These are phyloP conservation scores for Esperia sulphurella DNA, from an alignment of 2,888 invertebrate species.

Conservation along the genomic window DNA sequence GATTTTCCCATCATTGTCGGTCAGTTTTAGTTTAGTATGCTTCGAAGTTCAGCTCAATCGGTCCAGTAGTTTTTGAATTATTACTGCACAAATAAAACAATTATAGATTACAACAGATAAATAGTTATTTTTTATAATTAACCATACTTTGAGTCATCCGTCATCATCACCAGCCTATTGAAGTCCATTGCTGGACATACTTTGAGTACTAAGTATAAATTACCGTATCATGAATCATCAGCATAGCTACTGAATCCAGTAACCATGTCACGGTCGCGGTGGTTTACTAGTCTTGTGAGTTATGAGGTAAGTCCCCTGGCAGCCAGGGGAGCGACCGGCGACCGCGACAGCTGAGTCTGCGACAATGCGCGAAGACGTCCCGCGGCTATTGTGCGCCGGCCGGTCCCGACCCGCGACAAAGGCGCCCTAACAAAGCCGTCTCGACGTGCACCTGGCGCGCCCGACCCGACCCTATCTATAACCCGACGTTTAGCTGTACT, in stretches of 20 bases:
- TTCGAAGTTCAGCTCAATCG: too few species aligned
- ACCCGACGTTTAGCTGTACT: conserved; percentile 40
- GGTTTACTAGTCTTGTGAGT: conserved; percentile 36
- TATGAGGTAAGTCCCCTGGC: conserved; percentile 39
- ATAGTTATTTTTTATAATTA: too few species aligned
- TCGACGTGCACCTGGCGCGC: conserved; percentile 66
- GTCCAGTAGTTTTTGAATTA: too few species aligned
- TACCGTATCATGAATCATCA: conserved; percentile 3
- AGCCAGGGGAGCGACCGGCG: conserved; percentile 36
- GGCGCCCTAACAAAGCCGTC: conserved; percentile 50
- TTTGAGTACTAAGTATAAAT: too few species aligned
- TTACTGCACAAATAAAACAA: too few species aligned
- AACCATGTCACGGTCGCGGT: conserved; percentile 24
- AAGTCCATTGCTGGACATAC: too few species aligned
- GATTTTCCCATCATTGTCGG: too few species aligned
- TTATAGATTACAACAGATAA: too few species aligned
- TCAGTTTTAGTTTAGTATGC: too few species aligned
- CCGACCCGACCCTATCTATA: conserved; percentile 62
- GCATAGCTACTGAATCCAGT: conserved; percentile 1
- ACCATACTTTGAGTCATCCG: too few species aligned
- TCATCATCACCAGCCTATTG: too few species aligned
- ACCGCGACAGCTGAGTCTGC: conserved; percentile 68
- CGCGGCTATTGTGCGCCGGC: conserved; percentile 64
- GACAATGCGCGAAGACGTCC: conserved; percentile 75
- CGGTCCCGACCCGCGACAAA: conserved; percentile 37